Conservation (phyloP, 2,888 invertebrate species). For the Cheilosia variabilis region DNA sequence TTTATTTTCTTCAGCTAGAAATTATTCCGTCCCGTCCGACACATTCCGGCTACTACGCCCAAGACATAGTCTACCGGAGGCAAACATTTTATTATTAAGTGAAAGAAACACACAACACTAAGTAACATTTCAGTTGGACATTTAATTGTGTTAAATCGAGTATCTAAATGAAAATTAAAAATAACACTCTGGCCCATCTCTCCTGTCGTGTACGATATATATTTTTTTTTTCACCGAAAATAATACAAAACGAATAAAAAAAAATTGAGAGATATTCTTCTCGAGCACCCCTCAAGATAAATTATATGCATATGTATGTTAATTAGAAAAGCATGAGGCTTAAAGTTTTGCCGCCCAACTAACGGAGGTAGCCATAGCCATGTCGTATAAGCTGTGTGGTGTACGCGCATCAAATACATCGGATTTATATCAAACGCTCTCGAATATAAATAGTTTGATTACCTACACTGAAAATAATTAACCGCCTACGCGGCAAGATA, state of each 20-base stretch:
- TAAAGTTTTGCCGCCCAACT: conserved; percentile 63
- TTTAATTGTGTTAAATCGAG: conserved; percentile 64
- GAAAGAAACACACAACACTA: conserved; percentile 23
- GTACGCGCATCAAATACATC: conserved; percentile 63
- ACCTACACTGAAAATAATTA: conserved; percentile 76
- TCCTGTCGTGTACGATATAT: conserved; percentile 66
- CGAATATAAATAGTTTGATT: conserved; percentile 76
- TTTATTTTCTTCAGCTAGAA: background rate
- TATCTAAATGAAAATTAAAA: conserved; percentile 58
- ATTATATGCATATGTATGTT: conserved; percentile 69
- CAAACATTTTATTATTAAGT: conserved; percentile 16
- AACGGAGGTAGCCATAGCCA: background rate
- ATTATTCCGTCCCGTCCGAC: background rate
- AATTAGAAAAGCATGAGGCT: conserved; percentile 75
- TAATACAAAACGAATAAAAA: conserved; percentile 11
- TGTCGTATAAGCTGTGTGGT: conserved; percentile 15
- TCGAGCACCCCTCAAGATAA: conserved; percentile 53
- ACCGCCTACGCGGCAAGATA: conserved; percentile 74
- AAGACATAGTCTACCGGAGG: background rate
- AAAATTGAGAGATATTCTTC: conserved; percentile 4
- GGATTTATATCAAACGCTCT: conserved; percentile 69
- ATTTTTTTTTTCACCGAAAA: conserved; percentile 61
- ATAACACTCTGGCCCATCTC: conserved; percentile 58
- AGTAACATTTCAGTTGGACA: conserved; percentile 59
- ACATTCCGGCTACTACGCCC: conserved; percentile 1